These are phyloP conservation scores for Zalophus californianus DNA, from an alignment of 2,797 vertebrate genomes.

Conservation along the genomic window DNA sequence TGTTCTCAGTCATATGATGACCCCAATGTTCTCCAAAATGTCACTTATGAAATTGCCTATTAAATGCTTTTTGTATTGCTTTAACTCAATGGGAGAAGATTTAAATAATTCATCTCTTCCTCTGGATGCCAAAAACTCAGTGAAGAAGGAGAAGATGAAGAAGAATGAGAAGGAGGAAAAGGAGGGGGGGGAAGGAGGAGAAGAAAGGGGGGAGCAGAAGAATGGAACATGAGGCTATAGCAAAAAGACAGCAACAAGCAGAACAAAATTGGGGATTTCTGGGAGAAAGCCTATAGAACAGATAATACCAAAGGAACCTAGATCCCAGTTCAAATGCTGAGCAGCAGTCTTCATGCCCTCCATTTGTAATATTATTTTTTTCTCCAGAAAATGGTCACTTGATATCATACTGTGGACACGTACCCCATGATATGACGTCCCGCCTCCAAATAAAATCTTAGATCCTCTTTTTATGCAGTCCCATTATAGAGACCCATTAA, in stretches of 20 bases:
- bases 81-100: constrained; percentile 14
- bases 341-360: neutral
- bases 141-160: neutral
- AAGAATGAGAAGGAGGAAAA: accelerated
- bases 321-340: neutral
- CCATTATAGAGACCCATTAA: neutral
- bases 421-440: neutral
- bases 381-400: neutral
- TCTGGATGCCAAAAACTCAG: neutral
- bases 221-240: neutral
- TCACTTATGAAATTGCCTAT: constrained; percentile 66
- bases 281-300: neutral
- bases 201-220: accelerated
- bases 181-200: accelerated
- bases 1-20: constrained; percentile 56
- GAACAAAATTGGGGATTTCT: neutral
- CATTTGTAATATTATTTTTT: neutral
- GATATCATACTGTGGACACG: neutral
- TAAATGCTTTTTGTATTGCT: constrained; percentile 46
- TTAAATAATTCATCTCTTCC: constrained; percentile 49
- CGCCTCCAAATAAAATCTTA: neutral
- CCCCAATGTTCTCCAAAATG: constrained; percentile 69
- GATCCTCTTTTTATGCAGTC: neutral
- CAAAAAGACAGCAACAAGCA: neutral
- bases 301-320: neutral